Conservation (phyloP, 2,797 vertebrate genomes). For the Petrocephalus sullivani region DNA sequence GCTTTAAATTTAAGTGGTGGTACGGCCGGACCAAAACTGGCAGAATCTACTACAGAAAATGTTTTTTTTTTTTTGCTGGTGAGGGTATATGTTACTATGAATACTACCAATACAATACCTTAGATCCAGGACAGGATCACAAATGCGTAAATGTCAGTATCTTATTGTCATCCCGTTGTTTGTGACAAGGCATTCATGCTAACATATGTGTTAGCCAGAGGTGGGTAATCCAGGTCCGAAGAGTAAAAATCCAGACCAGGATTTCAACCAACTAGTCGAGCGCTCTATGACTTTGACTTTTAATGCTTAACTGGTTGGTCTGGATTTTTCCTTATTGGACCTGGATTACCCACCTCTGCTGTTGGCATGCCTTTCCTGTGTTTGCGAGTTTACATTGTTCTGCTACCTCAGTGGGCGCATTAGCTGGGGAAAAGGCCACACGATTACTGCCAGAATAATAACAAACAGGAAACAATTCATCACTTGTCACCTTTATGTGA, state of each 20-base stretch:
- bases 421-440: neutral
- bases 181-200: neutral
- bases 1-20: neutral
- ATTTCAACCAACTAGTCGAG: too few relatives aligned
- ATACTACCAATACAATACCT: neutral
- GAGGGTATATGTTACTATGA: neutral
- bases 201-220: neutral
- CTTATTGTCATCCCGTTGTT: neutral
- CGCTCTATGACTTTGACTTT: too few relatives aligned
- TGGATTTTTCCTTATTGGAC: too few relatives aligned
- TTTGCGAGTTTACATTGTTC: slow-evolving; percentile 24
- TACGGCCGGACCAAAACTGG: neutral
- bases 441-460: slow-evolving; percentile 54
- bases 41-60: neutral
- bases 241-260: too few relatives aligned
- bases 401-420: neutral
- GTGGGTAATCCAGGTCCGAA: too few relatives aligned
- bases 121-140: neutral
- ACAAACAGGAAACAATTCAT: slow-evolving; percentile 65
- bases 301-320: too few relatives aligned
- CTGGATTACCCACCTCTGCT: too few relatives aligned
- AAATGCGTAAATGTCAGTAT: neutral
- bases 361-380: neutral
- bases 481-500: slow-evolving; percentile 59
- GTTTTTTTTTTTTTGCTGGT: neutral